These are phyloP conservation scores for Agriotes lineatus DNA, from an alignment of 2,888 invertebrate genomes.

Conservation along the genomic window DNA sequence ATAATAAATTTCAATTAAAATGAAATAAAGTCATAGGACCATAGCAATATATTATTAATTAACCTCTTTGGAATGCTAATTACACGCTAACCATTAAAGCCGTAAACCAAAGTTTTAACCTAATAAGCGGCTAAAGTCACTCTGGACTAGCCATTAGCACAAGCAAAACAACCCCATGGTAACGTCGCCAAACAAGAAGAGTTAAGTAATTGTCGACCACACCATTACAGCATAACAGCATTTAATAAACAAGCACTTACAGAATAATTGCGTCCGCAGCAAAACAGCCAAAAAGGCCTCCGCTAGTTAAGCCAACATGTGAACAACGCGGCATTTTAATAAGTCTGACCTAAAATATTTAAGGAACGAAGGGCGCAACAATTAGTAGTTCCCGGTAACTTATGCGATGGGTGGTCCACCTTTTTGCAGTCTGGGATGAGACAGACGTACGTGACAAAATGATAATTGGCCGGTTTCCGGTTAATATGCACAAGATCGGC, in stretches of 20 bases:
- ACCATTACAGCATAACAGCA: background rate
- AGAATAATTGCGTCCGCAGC: conserved; percentile 4
- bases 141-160: background rate
- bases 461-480: conserved; percentile 41
- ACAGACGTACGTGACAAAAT: conserved; percentile 42
- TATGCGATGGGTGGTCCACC: conserved; percentile 48
- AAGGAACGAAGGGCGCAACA: conserved; percentile 37
- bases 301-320: background rate
- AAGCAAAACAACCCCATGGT: no score
- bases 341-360: conserved; percentile 28
- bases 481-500: conserved; percentile 37
- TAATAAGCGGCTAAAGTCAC: background rate
- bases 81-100: background rate
- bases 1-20: no score
- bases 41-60: no score
- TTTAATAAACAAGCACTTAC: conserved; percentile 5
- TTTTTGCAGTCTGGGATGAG: conserved; percentile 28
- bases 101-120: background rate
- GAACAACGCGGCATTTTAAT: background rate
- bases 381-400: conserved; percentile 46
- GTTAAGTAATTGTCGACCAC: background rate
- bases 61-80: no score
- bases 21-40: no score
- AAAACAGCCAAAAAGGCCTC: background rate
- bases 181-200: background rate